These are phyloP conservation scores for Euwallacea similis DNA, from an alignment of 1,140 invertebrate species.

Conservation along the genomic window DNA sequence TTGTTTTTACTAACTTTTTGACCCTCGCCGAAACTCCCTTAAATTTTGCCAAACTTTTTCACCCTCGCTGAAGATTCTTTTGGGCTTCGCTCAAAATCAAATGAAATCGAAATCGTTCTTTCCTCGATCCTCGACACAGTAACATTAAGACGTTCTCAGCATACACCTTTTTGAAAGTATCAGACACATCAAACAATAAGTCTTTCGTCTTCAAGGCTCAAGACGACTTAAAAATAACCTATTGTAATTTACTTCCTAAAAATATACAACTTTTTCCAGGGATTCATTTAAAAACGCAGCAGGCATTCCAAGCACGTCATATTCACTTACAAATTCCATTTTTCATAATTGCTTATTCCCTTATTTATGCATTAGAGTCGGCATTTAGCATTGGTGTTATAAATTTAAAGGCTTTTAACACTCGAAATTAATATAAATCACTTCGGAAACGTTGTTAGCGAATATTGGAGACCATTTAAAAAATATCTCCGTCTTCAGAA, in stretches of 20 bases:
- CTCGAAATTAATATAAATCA: conserved; percentile 25
- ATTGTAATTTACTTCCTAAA: conserved; percentile 1
- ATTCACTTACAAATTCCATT: conserved; percentile 20
- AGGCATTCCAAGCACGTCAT: conserved; percentile 1
- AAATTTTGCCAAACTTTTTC: too few relatives aligned
- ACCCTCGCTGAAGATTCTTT: too few relatives aligned
- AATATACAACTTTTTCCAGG: conserved; percentile 1
- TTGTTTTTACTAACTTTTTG: too few relatives aligned
- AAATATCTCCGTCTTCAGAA: conserved; percentile 6
- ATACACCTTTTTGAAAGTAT: conserved; percentile 6
- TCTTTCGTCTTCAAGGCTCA: too few relatives aligned
- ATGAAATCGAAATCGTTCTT: too few relatives aligned
- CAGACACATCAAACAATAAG: too few relatives aligned
- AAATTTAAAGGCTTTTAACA: conserved; percentile 23
- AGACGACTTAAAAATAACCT: neutral
- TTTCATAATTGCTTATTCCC: conserved; percentile 25
- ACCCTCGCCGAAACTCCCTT: too few relatives aligned
- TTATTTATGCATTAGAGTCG: conserved; percentile 26
- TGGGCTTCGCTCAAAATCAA: too few relatives aligned
- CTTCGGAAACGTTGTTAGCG: conserved; percentile 11
- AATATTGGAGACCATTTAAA: conserved; percentile 5
- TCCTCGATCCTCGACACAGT: too few relatives aligned
- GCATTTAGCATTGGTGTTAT: conserved; percentile 19
- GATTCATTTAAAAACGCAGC: conserved; percentile 16
- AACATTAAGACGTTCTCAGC: too few relatives aligned